phyloP scores from a whole-genome alignment of 2,888 invertebrate genomes.

The Tenthredo notha region DNA sequence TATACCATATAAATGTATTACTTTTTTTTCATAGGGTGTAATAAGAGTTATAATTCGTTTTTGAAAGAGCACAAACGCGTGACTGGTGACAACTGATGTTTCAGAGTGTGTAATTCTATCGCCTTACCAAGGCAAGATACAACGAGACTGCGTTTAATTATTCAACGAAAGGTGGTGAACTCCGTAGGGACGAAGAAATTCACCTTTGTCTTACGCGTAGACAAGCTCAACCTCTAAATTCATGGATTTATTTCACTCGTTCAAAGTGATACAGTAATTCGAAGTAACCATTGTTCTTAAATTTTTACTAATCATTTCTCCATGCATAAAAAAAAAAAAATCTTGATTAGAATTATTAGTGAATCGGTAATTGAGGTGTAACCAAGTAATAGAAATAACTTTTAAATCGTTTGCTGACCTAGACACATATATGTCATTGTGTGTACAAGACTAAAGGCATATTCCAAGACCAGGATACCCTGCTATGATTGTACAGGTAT shows the following conservation, averaged over 20 bases:
- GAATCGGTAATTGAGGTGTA: neutral
- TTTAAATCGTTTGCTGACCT: neutral
- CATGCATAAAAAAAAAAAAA: neutral
- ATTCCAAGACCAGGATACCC: neutral
- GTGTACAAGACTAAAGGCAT: neutral
- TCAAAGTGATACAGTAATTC: neutral
- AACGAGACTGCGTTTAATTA: slow-evolving; percentile 33
- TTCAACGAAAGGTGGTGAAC: slow-evolving; percentile 28
- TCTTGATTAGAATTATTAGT: neutral
- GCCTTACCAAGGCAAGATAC: neutral
- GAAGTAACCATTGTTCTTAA: neutral
- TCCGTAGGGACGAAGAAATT: slow-evolving; percentile 25
- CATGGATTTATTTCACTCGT: neutral
- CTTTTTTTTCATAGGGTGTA: neutral
- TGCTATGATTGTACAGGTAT: neutral
- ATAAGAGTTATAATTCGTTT: slow-evolving; percentile 9
- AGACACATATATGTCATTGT: neutral
- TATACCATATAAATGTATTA: slow-evolving; percentile 2
- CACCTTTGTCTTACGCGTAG: slow-evolving; percentile 12
- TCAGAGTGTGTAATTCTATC: slow-evolving; percentile 32
- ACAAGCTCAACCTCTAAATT: neutral
- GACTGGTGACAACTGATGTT: slow-evolving; percentile 40
- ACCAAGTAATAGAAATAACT: neutral
- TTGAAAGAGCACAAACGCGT: neutral
- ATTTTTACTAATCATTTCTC: neutral